phyloP scores from a whole-genome alignment of 2,797 vertebrate species.

The Sebastes diploproa region DNA sequence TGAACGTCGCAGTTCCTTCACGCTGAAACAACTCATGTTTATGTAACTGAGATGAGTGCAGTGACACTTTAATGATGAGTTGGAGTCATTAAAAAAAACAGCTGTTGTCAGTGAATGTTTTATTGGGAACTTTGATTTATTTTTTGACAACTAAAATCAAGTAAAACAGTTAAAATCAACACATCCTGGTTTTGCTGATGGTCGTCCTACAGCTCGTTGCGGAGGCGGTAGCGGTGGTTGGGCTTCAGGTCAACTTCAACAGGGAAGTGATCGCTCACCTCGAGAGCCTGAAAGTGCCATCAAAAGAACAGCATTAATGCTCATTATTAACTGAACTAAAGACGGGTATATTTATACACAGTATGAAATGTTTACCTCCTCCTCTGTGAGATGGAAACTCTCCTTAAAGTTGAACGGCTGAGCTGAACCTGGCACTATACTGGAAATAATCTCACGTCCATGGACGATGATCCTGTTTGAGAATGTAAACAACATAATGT shows the following conservation, averaged over 20 bases:
- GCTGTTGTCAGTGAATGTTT: not conserved
- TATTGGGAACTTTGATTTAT: conserved; percentile 11
- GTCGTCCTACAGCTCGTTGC: conserved; percentile 76
- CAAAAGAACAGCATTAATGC: not conserved
- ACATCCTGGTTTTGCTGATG: not conserved
- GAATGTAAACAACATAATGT: not conserved
- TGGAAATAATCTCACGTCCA: conserved; percentile 79
- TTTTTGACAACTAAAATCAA: conserved; percentile 28
- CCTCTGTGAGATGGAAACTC: conserved; percentile 80
- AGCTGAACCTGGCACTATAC: conserved; percentile 83
- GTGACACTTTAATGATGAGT: not conserved
- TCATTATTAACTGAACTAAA: not conserved
- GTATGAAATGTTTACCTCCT: conserved; percentile 77
- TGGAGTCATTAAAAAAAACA: not conserved
- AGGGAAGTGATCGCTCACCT: conserved; percentile 89
- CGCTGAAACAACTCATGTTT: conserved; percentile 25
- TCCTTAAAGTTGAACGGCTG: conserved; percentile 86
- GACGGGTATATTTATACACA: not conserved
- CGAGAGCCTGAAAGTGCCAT: conserved; percentile 77
- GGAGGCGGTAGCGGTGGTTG: conserved; percentile 73
- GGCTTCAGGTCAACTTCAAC: conserved; percentile 87
- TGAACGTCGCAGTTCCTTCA: conserved; percentile 26
- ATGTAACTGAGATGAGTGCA: not conserved
- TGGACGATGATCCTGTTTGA: conserved; percentile 84
- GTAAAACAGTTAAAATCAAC: conserved; percentile 20